Evolutionary conservation across 2,113 vertebrate species (phyloP), one percentile per base, ranked within the genome.

Genomic region (Phalacrocorax carbo): DNA sequence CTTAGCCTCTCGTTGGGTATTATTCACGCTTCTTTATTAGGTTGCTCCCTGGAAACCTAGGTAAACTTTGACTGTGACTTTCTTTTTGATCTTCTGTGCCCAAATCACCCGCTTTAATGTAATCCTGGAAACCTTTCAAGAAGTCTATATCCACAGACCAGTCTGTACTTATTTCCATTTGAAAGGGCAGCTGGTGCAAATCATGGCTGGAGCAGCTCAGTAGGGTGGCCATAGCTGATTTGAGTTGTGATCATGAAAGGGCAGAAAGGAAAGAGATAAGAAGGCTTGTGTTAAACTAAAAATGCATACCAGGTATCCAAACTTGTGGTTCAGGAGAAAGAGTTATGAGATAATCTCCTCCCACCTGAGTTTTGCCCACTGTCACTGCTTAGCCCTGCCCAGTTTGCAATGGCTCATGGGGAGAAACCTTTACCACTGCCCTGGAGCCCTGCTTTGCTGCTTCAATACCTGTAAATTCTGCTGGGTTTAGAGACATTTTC

Each of bases 31-130:
- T 57, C 93, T 87, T 94, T 82, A 93, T 89, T 51, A 72, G 66
- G 49, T 52, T 77, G 70, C 87, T 95, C 91, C 95, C 94, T 93
- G 83, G 91, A 71, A 93, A 79, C 73, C 81, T 76, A 44, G 62
- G 77, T 65, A 89, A 95, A 95, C 68, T 82, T 96, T 11, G 77
- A 66, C 93, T 84, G 70, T 22, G 78, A 95, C 96, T 96, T 94
- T 79, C 62, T 61, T 85, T 95, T 90, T 91, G 57, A 91, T 96
- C 66, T 61, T 66, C 86, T 42, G 25, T 85, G 71, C 78, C 89
- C 86, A 91, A 84, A 73, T 57, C 1, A 0, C 42, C 78, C 5
- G 1, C 86, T 91, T 95, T 92, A 91, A 88, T 81, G 76, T 81
- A 92, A 96, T 95, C 72, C 77, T 91, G 89, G 78, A 89, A 91